Evolutionary conservation across 1,140 invertebrate genomes (phyloP).

Genomic region (Brachionus plicatilis): DNA sequence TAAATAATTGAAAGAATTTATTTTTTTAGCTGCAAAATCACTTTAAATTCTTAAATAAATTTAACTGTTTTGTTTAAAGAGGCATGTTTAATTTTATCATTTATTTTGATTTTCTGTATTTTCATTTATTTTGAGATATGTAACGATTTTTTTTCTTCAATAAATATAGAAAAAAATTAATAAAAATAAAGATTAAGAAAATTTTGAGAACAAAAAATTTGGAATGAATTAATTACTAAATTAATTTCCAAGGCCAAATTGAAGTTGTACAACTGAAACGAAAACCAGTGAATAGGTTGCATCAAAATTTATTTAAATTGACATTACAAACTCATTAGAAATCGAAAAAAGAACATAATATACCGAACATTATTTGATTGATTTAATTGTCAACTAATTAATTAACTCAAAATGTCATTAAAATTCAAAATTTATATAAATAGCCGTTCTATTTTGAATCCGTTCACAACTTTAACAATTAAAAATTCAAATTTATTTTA

Average conservation of each 20-base stretch:
- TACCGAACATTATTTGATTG: constrained; percentile 26
- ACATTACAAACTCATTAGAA: background rate
- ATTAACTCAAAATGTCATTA: constrained; percentile 32
- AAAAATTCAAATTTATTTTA: constrained; percentile 18
- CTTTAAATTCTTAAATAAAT: no score
- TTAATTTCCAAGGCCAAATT: background rate
- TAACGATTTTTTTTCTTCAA: no score
- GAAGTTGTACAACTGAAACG: background rate
- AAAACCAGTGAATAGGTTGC: background rate
- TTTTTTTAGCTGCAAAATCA: no score
- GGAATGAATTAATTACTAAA: background rate
- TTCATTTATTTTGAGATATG: no score
- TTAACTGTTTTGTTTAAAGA: no score
- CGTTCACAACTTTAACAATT: background rate
- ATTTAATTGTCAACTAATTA: constrained; percentile 33
- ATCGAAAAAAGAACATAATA: background rate
- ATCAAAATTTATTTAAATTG: background rate
- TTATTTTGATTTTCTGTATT: no score
- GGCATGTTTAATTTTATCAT: no score
- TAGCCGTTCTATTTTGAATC: background rate
- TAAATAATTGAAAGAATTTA: no score
- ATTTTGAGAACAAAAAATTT: background rate
- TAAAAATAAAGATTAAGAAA: no score
- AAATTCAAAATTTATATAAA: constrained; percentile 32
- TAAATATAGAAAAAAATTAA: no score